Conservation (phyloP, 1,140 invertebrate species). For the Cepaea nemoralis region DNA sequence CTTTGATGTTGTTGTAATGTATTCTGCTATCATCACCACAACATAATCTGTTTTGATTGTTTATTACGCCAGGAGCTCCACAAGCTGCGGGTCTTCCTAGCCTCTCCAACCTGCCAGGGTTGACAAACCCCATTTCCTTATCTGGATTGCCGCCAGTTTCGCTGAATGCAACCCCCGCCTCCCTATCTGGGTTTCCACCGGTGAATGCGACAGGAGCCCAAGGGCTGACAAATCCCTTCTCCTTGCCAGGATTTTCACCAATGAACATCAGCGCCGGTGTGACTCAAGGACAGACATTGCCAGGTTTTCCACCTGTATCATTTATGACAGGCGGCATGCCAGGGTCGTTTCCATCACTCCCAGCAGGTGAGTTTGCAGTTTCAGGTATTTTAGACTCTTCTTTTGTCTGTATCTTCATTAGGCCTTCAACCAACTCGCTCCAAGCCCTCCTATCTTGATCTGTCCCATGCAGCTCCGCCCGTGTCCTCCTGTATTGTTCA, state of each 20-base stretch:
- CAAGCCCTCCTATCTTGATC: too few species aligned
- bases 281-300: neutral
- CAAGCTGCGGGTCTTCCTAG: conserved; percentile 47
- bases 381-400: too few species aligned
- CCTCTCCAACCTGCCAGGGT: conserved; percentile 53
- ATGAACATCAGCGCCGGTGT: conserved; percentile 31
- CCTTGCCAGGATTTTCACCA: conserved; percentile 61
- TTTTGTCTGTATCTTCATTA: too few species aligned
- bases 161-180: conserved; percentile 45
- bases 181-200: conserved; percentile 61
- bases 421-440: too few species aligned
- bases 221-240: conserved; percentile 52
- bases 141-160: conserved; percentile 60
- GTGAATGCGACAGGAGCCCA: neutral
- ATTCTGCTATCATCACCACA: too few species aligned
- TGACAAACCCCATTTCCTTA: conserved; percentile 59
- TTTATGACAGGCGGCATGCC: too few species aligned
- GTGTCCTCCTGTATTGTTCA: too few species aligned
- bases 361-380: too few species aligned
- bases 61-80: conserved; percentile 43
- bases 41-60: neutral
- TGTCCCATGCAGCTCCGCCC: too few species aligned
- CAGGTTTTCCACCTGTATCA: too few species aligned
- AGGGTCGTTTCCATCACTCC: too few species aligned
- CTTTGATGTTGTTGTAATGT: too few species aligned